Conservation (phyloP, 2,888 invertebrate species). For the Machimus atricapillus region DNA sequence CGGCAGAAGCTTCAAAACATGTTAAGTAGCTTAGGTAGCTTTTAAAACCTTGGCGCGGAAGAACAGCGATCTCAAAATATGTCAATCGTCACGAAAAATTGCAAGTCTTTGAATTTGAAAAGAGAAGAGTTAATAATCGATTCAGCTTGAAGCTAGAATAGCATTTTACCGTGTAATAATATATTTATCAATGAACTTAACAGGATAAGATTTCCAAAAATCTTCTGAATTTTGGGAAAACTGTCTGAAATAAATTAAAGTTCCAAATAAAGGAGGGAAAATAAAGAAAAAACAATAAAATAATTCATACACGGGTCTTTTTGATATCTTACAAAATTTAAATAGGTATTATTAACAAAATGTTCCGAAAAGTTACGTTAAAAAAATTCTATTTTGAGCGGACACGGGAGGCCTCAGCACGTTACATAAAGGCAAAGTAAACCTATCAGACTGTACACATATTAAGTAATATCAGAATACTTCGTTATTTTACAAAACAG, state of each 20-base stretch:
- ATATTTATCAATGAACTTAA: not conserved
- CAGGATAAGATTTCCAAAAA: not conserved
- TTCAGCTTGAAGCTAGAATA: too few relatives aligned
- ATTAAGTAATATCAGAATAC: constrained; percentile 14
- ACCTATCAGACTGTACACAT: constrained; percentile 4
- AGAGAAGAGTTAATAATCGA: too few relatives aligned
- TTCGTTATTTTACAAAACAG: constrained; percentile 12
- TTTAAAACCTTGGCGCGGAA: too few relatives aligned
- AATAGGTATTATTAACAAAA: not conserved
- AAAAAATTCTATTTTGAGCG: not conserved
- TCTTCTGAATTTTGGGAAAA: not conserved
- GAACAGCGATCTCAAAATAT: too few relatives aligned
- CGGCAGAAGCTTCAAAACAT: too few relatives aligned
- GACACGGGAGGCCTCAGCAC: not conserved
- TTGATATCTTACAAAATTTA: not conserved
- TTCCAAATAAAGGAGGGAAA: not conserved
- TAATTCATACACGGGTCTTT: not conserved
- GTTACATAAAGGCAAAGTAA: constrained; percentile 3
- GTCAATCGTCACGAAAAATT: too few relatives aligned
- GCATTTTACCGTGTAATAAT: too few relatives aligned
- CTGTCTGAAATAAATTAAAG: not conserved
- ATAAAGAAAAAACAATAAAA: not conserved
- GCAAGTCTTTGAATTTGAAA: too few relatives aligned
- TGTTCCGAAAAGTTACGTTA: not conserved
- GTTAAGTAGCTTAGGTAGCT: too few relatives aligned